Evolutionary conservation across 2,797 vertebrate species (phyloP), one percentile per base, ranked within the genome.

Genomic region (Falco biarmicus): DNA sequence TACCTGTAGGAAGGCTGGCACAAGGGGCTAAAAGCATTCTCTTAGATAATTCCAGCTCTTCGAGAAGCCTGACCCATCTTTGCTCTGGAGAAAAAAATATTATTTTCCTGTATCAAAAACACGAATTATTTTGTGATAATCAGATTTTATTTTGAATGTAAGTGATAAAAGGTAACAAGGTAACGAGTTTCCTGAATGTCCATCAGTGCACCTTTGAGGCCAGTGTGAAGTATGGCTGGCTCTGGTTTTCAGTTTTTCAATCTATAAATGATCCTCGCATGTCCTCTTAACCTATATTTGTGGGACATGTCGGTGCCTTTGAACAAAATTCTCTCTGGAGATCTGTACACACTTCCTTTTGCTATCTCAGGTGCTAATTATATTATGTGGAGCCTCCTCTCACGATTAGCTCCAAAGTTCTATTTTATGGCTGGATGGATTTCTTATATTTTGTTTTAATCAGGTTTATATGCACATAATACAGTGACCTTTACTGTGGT

Each of bases 391-490:
- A 86, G 15, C 34, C 15, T 81, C 39, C 51, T 95, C 59, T 76
- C 63, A 66, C 47, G 56, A 82, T 82, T 74, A 90, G 28, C 10
- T 29, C 29, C 19, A 31, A 57, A 34, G 6, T 41, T 91, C 82
- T 66, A 54, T 87, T 90, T 93, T 43, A 47, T 54, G 32, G 32
- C 2, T 73, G 59, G 50, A 10, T 78, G 32, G 56, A 76, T 82
- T 89, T 95, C 13, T 83, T 60, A 7, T 39, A 34, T 79, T 85
- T 83, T 87, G 19, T 54, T 89, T 91, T 84, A 89, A 91, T 95
- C 48, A 37, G 47, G 56, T 84, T 6, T 1, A 79, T 90, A 87
- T 39, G 31, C 20, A 43, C 48, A 18, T 63, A 87, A 57, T 73
- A n/a, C 17, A 66, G 32, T 60, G 78, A 69, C 66, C 56, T 93